Base-by-base conservation (phyloP, 2,113 vertebrate species). In the Columba livia region DNA sequence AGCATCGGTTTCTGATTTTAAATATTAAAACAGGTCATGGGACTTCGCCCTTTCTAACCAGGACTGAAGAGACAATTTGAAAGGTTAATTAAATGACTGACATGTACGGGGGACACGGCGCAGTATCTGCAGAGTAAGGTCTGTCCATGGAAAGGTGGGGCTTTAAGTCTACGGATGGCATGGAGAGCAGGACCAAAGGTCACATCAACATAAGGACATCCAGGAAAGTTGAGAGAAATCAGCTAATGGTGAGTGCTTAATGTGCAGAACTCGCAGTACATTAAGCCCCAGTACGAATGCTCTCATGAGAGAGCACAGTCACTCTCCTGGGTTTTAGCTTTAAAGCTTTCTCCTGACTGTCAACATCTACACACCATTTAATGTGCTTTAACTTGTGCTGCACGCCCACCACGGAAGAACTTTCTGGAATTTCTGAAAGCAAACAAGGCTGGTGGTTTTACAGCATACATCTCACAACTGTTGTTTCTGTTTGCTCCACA, bases 71-170 rank as follows among this genome's bases (percentile, higher is more conserved):
- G 80, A 82, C 66, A 48, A 92, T 85, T 85, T 79, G 81, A 94
- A 94, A 95, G 94, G 90, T 92, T 96, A 94, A 94, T 93, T 84
- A 95, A 96, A 84, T 65, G 79, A 90, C 56, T 79, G 88, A 93
- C 79, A 84, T 1, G 1, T 19, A 36, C 67, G 44, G 44, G 69
- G 53, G 9, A 12, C 34, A 4, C 0, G 5, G 71, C 0, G 2
- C 64, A 42, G 12, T 7, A 64, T 53, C 34, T 69, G 85, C 32
- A 77, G 67, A 78, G 40, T 16, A 79, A 92, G 72, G 85, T 40
- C 88, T 50, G 70, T 32, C 88, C 56, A 5, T 9, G 47, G 82
- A 61, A 86, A 74, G 79, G 19, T 0, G 0, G 0, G 32, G 42
- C 38, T 73, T 1, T 8, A 4, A 1, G 53, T 26, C 70, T 29